Percentiles rank a stretch among this genome's conserved stretches.
These are phyloP conservation scores for Nannoperca obscura DNA, from an alignment of 2,797 vertebrate genomes.

Conservation along the genomic window DNA sequence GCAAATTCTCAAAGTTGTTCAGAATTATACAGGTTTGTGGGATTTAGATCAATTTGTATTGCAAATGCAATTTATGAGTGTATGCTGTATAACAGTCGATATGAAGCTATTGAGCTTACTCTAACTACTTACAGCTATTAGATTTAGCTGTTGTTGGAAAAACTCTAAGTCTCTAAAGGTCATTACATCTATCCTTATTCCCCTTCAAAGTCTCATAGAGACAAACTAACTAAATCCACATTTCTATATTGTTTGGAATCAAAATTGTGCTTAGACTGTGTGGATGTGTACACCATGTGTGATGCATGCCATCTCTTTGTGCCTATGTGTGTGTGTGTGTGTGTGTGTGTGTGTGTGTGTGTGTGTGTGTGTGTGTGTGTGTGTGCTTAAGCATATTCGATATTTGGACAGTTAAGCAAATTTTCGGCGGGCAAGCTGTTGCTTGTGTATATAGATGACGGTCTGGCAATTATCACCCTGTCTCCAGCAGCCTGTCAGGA, in stretches of 20 bases:
- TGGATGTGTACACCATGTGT: neutral
- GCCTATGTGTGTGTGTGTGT: slow-evolving; percentile 13
- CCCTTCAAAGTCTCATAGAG: slow-evolving; percentile 13
- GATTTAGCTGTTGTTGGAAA: neutral
- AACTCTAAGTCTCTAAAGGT: neutral
- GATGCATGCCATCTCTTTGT: slow-evolving; percentile 63
- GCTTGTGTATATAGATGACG: slow-evolving; percentile 91
- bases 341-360: slow-evolving; percentile 60
- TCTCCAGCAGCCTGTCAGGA: slow-evolving; percentile 87
- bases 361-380: slow-evolving; percentile 5
- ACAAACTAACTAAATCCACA: slow-evolving; percentile 37
- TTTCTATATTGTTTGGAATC: slow-evolving; percentile 33
- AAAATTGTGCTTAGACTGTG: neutral
- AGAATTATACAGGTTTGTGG: neutral
- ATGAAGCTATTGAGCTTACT: neutral
- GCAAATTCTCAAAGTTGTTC: slow-evolving; percentile 8
- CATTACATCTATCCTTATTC: slow-evolving; percentile 28
- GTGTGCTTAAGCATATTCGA: slow-evolving; percentile 80
- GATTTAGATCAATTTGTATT: neutral
- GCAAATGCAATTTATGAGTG: neutral
- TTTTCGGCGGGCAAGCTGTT: slow-evolving; percentile 92
- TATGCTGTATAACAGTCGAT: neutral
- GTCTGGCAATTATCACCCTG: slow-evolving; percentile 97
- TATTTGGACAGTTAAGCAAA: slow-evolving; percentile 93
- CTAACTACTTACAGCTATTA: neutral